phyloP scores from a whole-genome alignment of 2,888 invertebrate genomes.

The Metacarcinus magister region DNA sequence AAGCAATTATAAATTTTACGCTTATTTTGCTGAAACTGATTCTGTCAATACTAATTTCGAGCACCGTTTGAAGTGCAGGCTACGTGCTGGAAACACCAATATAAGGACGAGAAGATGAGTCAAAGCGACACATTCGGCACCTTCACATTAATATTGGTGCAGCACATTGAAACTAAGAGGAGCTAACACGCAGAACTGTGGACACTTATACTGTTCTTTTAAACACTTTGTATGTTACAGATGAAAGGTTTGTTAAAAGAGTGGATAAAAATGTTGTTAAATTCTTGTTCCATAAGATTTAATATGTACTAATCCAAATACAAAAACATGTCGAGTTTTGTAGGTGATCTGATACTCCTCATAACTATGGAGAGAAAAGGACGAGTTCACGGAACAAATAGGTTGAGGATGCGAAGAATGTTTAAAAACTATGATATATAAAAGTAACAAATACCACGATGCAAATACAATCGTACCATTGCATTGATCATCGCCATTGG shows the following conservation, averaged over 20 bases:
- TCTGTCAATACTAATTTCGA: constrained; percentile 49
- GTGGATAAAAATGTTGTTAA: too few relatives aligned
- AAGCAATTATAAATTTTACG: constrained; percentile 64
- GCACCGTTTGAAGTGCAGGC: background rate
- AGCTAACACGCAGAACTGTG: background rate
- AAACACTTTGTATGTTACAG: background rate
- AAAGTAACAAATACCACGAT: background rate
- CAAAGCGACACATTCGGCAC: background rate
- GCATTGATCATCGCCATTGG: background rate
- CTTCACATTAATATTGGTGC: background rate
- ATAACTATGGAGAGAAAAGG: too few relatives aligned
- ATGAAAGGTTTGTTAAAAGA: background rate
- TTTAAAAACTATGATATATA: background rate
- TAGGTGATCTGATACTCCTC: too few relatives aligned
- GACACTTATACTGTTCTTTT: background rate
- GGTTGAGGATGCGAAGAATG: too few relatives aligned
- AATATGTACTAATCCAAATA: too few relatives aligned
- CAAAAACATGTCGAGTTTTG: too few relatives aligned
- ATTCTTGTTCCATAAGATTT: too few relatives aligned
- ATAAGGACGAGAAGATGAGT: background rate
- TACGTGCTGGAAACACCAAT: background rate
- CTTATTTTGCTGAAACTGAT: background rate
- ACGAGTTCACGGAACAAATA: too few relatives aligned
- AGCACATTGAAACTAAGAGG: background rate
- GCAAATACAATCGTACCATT: background rate